Percentiles rank a stretch among this genome's conserved stretches.
Conservation (phyloP, 2,888 invertebrate genomes). For the Enchytraeus crypticus region DNA sequence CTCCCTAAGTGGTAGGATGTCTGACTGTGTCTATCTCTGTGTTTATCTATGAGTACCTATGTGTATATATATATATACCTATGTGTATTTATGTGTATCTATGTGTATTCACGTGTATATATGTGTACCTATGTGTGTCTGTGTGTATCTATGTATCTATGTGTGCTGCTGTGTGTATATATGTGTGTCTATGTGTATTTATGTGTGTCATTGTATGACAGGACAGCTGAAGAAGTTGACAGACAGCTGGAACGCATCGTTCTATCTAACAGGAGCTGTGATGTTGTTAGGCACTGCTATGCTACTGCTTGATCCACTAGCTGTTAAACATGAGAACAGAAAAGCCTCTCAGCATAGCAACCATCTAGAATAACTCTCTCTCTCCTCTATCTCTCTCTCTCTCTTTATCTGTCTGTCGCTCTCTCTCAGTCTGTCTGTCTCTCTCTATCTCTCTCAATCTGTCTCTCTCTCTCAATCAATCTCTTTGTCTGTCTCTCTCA, state of each 20-base stretch:
- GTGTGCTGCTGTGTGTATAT: neutral
- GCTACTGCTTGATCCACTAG: constrained; percentile 2
- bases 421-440: no score
- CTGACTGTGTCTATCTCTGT: neutral
- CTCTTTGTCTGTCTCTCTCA: no score
- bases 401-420: no score
- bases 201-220: neutral
- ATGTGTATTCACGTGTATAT: no score
- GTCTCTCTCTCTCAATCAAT: no score
- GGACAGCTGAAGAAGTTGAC: neutral
- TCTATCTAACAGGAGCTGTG: neutral
- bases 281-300: neutral
- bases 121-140: neutral
- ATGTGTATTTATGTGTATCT: no score
- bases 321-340: neutral
- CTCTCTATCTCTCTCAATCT: no score
- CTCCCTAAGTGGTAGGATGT: neutral
- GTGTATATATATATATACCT: no score
- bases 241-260: neutral
- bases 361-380: no score
- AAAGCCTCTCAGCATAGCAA: neutral
- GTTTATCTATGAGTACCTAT: no score
- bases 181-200: neutral
- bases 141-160: neutral
- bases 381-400: no score